These are phyloP conservation scores for Marmota flaviventris DNA, from an alignment of 2,113 vertebrate genomes.

Conservation along the genomic window DNA sequence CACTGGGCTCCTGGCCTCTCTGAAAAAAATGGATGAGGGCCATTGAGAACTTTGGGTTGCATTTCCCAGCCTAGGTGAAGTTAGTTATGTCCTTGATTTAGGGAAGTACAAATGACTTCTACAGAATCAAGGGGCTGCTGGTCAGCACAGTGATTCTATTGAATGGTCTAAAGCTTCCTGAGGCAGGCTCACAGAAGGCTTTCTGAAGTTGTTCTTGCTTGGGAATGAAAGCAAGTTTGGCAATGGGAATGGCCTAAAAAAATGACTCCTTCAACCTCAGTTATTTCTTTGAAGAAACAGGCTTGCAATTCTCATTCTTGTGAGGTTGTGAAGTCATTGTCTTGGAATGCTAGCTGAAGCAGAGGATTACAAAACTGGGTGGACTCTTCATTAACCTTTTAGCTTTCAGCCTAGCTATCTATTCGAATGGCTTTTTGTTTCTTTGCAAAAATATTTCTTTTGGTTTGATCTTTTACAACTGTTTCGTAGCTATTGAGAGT, in stretches of 20 bases:
- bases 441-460: not conserved
- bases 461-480: not conserved
- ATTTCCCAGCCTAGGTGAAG: not conserved
- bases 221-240: not conserved
- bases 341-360: not conserved
- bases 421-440: not conserved
- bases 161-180: conserved; percentile 42
- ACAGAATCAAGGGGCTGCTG: not conserved
- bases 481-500: not conserved
- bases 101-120: not conserved
- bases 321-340: not conserved
- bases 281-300: conserved; percentile 13
- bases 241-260: not conserved
- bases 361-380: not conserved
- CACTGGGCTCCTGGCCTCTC: not conserved
- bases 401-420: conserved; percentile 40
- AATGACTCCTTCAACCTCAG: not conserved
- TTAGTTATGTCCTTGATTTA: conserved; percentile 55
- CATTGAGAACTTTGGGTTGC: not conserved
- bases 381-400: conserved; percentile 53
- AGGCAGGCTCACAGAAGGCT: not conserved
- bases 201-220: conserved; percentile 11
- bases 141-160: not conserved
- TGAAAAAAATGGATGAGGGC: not conserved
- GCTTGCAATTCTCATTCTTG: not conserved